Percentiles rank a stretch among this genome's conserved stretches.
phyloP scores from a whole-genome alignment of 2,113 vertebrate genomes.

The crab-eating macaque (Macaca fascicularis) region T2T-MFA8v1.1 NC_088376.1:202078501-202079000 shows the following conservation, averaged over 20 bases:
- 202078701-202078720: neutral
- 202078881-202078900: neutral
- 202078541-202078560: neutral
- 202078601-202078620: neutral
- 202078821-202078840: neutral
- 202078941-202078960: neutral
- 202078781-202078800: neutral
- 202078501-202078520: neutral
- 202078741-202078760: neutral
- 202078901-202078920: neutral
- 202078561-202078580: neutral
- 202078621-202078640: neutral
- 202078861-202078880: neutral
- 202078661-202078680: neutral
- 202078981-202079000: neutral
- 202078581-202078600: neutral
- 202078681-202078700: neutral
- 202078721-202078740: neutral
- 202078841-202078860: fast-evolving
- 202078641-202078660: neutral
- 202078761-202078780: neutral
- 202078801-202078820: neutral
- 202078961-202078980: neutral
- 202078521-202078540: neutral
- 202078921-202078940: neutral